These are phyloP conservation scores for Ctenicera cuprea DNA, from an alignment of 2,888 invertebrate genomes.

Conservation along the genomic window DNA sequence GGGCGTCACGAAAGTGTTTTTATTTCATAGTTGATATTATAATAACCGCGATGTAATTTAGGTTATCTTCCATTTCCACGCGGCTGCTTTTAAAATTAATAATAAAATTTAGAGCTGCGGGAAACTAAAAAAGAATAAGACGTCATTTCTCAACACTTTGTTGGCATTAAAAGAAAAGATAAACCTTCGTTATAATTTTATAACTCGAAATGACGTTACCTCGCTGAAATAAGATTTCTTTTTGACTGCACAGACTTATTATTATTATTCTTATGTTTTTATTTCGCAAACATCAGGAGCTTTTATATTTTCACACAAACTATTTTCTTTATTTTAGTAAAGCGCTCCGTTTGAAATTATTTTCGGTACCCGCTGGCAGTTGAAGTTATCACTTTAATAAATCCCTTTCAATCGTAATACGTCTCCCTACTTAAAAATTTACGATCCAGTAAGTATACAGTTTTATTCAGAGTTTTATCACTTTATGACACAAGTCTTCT, in stretches of 20 bases:
- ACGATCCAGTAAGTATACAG: conserved; percentile 57
- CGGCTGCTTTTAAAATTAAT: conserved; percentile 62
- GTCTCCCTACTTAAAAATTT: conserved; percentile 57
- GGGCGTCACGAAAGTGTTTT: conserved; percentile 45
- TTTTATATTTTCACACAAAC: background rate
- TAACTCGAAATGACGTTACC: conserved; percentile 58
- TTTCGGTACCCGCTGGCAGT: conserved; percentile 19
- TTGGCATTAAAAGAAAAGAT: conserved; percentile 61
- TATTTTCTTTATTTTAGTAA: background rate
- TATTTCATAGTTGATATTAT: conserved; percentile 50
- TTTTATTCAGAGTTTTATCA: conserved; percentile 60
- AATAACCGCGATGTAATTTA: conserved; percentile 51
- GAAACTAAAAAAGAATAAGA: conserved; percentile 55
- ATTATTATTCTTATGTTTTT: conserved; percentile 45
- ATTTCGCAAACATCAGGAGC: background rate
- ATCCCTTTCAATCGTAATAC: conserved; percentile 56
- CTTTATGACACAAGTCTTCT: conserved; percentile 57
- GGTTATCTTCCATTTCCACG: conserved; percentile 63
- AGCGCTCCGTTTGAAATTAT: background rate
- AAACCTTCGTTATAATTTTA: conserved; percentile 61
- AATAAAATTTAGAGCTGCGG: conserved; percentile 62
- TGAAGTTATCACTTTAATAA: conserved; percentile 57
- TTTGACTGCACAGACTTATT: conserved; percentile 52
- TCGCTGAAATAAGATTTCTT: conserved; percentile 57
- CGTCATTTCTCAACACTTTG: conserved; percentile 53